Base-by-base conservation (phyloP, 2,113 vertebrate genomes). In the Zosterops hypoxanthus region DNA sequence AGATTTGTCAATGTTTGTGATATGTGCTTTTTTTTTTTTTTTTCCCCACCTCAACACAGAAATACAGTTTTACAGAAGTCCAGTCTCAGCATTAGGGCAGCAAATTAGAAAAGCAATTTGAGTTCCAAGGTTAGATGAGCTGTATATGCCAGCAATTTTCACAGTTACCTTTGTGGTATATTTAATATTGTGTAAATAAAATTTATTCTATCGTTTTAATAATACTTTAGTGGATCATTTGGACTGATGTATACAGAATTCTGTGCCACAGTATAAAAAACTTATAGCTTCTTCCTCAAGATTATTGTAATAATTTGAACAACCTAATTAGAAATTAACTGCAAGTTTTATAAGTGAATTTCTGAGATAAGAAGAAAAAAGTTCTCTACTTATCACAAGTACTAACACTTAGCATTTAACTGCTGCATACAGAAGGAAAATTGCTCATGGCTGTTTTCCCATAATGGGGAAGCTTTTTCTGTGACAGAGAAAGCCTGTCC, bases 311-410 rank as follows among this genome's bases (percentile, higher is more conserved):
- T 76, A 81, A 56, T 80, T 78, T 84, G 60, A 95, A 76, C 61
- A 85, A 82, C 53, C 34, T 85, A 76, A 94, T 61, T 89, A 90
- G 78, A 87, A 85, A 92, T 79, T 50, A 85, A 87, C 71, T 88
- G 63, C 26, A 14, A 72, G 57, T 89, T 87, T 83, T 82, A 2
- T 19, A 79, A 85, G 42, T 50, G 16, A 72, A 80, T 84, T 94
- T 95, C n/a, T 85, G 36, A 55, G 55, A 41, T 84, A 76, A 82
- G 61, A 46, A 92, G 24, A 68, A 91, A 73, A 44, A 92, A 36
- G 11, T 81, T 87, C 28, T 44, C 10, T 41, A 28, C 46, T 68
- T 81, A 60, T 0, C 50, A 14, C 0, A 3, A 46, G 53, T 65
- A 26, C 53, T 79, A 57, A 79, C 76, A 64, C 25, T 82, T 85